phyloP scores from a whole-genome alignment of 35 echinoderm and acorn worm species.

The Heliocidaris tuberculata region DNA sequence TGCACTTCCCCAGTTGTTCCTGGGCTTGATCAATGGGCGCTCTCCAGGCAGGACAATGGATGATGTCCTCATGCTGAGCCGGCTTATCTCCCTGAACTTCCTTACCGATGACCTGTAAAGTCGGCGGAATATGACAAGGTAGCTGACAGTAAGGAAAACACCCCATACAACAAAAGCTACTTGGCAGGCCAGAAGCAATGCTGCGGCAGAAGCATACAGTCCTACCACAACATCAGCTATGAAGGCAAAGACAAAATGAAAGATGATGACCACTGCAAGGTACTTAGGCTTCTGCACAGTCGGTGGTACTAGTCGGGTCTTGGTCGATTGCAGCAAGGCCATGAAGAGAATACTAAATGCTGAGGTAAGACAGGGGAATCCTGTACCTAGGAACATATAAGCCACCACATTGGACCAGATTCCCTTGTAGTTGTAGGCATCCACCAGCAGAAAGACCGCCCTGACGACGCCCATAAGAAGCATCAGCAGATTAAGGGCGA shows the following conservation, averaged over 20 bases:
- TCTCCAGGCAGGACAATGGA: slow-evolving; percentile 37
- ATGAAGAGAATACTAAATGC: slow-evolving; percentile 96
- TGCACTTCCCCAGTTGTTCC: slow-evolving; percentile 84
- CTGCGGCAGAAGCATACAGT: slow-evolving; percentile 48
- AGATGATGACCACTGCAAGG: slow-evolving; percentile 60
- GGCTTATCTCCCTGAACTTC: slow-evolving; percentile 66
- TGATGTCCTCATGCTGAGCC: slow-evolving; percentile 70
- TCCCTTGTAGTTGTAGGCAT: slow-evolving; percentile 82
- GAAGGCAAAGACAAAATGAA: slow-evolving; percentile 84
- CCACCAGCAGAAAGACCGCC: slow-evolving; percentile 83
- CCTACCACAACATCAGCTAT: slow-evolving; percentile 79
- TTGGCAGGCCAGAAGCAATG: slow-evolving; percentile 79
- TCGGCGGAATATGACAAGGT: slow-evolving; percentile 82
- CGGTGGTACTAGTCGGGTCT: slow-evolving; percentile 71
- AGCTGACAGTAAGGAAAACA: slow-evolving; percentile 72
- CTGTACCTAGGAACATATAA: slow-evolving; percentile 84
- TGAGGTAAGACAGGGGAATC: slow-evolving; percentile 94
- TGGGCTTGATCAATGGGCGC: slow-evolving; percentile 42
- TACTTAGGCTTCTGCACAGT: slow-evolving; percentile 77
- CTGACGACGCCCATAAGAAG: slow-evolving; percentile 75
- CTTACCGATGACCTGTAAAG: slow-evolving; percentile 72
- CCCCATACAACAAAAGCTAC: slow-evolving; percentile 89
- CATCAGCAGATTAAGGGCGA: slow-evolving; percentile 86
- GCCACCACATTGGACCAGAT: slow-evolving; percentile 63
- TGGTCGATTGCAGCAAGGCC: slow-evolving; percentile 85